Percentiles rank a stretch among this genome's conserved stretches.
Conservation (phyloP, 2,888 invertebrate genomes). For the Agrilus mali region DNA sequence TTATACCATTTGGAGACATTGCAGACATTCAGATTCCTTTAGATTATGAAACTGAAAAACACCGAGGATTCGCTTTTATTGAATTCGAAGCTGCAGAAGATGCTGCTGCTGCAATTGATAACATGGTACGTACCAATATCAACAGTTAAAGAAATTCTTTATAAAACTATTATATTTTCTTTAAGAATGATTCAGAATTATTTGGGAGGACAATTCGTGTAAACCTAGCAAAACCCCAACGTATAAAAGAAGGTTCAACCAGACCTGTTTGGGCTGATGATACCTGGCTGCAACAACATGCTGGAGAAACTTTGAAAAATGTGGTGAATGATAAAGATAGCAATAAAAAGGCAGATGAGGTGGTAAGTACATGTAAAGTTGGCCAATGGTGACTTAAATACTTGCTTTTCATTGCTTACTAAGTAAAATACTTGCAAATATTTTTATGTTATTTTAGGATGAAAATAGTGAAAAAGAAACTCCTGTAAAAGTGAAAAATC, state of each 20-base stretch:
- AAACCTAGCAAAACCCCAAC: constrained; percentile 93
- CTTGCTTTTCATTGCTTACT: not conserved
- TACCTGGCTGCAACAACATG: constrained; percentile 94
- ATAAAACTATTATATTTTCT: constrained; percentile 2
- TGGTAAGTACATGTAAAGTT: constrained; percentile 4
- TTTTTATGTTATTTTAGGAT: too few relatives aligned
- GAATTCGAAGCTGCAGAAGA: constrained; percentile 97
- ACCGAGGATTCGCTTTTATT: constrained; percentile 97
- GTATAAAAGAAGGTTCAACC: constrained; percentile 90
- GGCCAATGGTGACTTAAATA: not conserved
- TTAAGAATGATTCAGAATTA: constrained; percentile 90
- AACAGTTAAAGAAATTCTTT: constrained; percentile 1
- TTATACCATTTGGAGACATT: constrained; percentile 97
- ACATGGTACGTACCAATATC: constrained; percentile 60
- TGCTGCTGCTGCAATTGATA: constrained; percentile 97
- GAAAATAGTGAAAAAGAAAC: constrained; percentile 13
- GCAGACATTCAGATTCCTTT: constrained; percentile 96
- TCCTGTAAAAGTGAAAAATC: constrained; percentile 49
- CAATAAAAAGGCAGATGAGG: constrained; percentile 18
- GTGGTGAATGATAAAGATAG: constrained; percentile 32
- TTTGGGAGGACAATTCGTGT: constrained; percentile 94
- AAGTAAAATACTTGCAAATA: not conserved
- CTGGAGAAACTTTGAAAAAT: constrained; percentile 68
- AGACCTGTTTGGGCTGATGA: constrained; percentile 98
- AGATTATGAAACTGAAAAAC: constrained; percentile 95